Base-by-base conservation (phyloP, 92 coral and sea anemone species). In the Bergia sp. region DNA sequence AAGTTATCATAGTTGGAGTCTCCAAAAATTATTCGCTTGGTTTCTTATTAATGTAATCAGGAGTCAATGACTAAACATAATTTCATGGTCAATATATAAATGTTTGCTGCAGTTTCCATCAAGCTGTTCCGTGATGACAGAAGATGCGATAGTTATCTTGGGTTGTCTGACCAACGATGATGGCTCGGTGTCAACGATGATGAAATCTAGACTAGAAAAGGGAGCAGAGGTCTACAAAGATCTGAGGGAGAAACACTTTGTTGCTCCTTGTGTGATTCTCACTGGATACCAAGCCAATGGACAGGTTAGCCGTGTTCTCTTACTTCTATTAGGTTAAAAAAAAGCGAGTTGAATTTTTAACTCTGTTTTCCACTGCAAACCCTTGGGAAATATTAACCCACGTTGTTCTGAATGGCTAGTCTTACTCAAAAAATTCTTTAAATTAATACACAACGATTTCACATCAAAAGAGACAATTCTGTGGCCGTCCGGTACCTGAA, bases 271-370 rank as follows among this genome's bases (percentile, higher is more conserved):
- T 50, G 96, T 95, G 20, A 91, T 95, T 50, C 89, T 93, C 50
- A 88, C 96, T 43, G 98, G 98, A 11, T 95, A 92, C 73, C 93
- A 90, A 76, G 93, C 93, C 2, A 82, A 86, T 8, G 93, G 89
- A 73, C 97, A 94, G 97, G 97, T 94, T 82, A 15, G 66, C 42
- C 45, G 44, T 23, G 44, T 10, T 61, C 69, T 18, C 69, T 61
- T 61, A 61, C 7, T 61, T 16, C 9, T 0, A 18, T 20, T 42
- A 43, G 23, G 80, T 13, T 37, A 29, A 7, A 73, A 18, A 20
- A 3, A 3, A 29, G 29, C 29, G 29, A 29, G 2, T 12, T 53
- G 1, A 11, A 3, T 53, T 69, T n/a, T 69, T 9, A 23, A 11
- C 29, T 20, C 74, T 23, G 6, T 69, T 6, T 11, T 69, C 74